Percentiles rank a stretch among this genome's conserved stretches.
Evolutionary conservation across 2,888 invertebrate genomes (phyloP).

Genomic region (Pyrocoelia pectoralis): DNA sequence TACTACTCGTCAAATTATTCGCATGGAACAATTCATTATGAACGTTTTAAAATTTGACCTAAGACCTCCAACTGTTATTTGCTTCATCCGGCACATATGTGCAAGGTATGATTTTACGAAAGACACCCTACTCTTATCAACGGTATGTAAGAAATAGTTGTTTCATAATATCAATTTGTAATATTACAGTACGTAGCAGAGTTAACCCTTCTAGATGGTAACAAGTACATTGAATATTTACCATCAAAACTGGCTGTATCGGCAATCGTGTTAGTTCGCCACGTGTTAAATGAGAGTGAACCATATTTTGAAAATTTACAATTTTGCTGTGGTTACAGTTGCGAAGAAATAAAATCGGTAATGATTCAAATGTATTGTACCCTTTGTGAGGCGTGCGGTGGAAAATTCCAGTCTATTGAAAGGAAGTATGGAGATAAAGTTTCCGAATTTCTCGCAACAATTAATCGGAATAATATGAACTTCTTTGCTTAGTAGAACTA

Average conservation of each 20-base stretch:
- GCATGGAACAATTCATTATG: slow-evolving; percentile 55
- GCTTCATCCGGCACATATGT: slow-evolving; percentile 52
- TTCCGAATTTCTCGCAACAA: too few species aligned
- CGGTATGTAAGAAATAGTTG: slow-evolving; percentile 45
- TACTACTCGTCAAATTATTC: slow-evolving; percentile 49
- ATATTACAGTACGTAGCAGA: slow-evolving; percentile 52
- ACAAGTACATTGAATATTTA: slow-evolving; percentile 47
- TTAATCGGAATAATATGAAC: slow-evolving; percentile 50
- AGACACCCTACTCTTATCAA: slow-evolving; percentile 49
- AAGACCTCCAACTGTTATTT: slow-evolving; percentile 52
- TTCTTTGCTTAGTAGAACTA: too few species aligned
- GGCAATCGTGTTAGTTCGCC: slow-evolving; percentile 51
- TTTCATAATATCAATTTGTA: slow-evolving; percentile 8
- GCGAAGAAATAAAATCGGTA: slow-evolving; percentile 62
- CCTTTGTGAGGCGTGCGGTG: slow-evolving; percentile 60
- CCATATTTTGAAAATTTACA: slow-evolving; percentile 59
- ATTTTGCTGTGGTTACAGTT: slow-evolving; percentile 60
- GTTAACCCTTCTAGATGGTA: slow-evolving; percentile 54
- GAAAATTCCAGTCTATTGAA: slow-evolving; percentile 64
- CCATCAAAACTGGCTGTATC: slow-evolving; percentile 57
- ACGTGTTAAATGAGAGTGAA: slow-evolving; percentile 52
- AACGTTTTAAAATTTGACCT: slow-evolving; percentile 53
- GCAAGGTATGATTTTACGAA: slow-evolving; percentile 46
- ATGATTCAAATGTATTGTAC: slow-evolving; percentile 62
- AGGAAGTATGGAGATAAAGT: slow-evolving; percentile 70